Evolutionary conservation across 2,797 vertebrate genomes (phyloP), one percentile per base, ranked within the genome.

Genomic region (Acanthurus tractus): DNA sequence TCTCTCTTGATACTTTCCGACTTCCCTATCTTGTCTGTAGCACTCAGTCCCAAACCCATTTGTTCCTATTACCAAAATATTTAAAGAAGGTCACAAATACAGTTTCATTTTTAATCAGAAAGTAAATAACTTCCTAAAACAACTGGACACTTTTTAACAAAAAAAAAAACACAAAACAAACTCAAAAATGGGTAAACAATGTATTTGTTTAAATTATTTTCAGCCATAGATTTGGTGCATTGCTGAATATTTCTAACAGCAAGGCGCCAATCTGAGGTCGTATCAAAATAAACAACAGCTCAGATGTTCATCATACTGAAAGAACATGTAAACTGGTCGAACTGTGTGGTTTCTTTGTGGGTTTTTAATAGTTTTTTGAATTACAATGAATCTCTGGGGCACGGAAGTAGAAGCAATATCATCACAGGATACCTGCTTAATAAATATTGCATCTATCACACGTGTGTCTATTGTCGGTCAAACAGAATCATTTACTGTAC

Each of bases 1-100:
- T 50, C 50, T 78, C 10, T 29, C 34, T 69, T 14, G 20, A 80
- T 76, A 83, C 34, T 88, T 89, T 84, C 85, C 83, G n/a, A 74
- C 88, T 88, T 91, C 88, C 78, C 70, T 40, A 23, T 86, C 23
- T 23, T 48, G 45, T 55, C 59, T 44, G 52, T 14, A 13, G 29
- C 12, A 6, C 20, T 29, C 29, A 45, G 62, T 20, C 74, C 34
- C 52, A 8, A 25, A 3, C 6, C 3, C 11, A 8, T 38, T 18
- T 18, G 42, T 85, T 87, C 76, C 76, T 38, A 55, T 59, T 71
- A 18, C 68, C 3, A 2, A 55, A 23, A 36, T 67, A 40, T 13
- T 46, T 46, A 17, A 46, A 7, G 20, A 50, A n/a, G 6, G 45
- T 8, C 38, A 40, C 7, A 69, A 13, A 22, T 14, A 4, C 46